Base-by-base conservation (phyloP, 2,113 vertebrate genomes). In the Bubo bubo region DNA sequence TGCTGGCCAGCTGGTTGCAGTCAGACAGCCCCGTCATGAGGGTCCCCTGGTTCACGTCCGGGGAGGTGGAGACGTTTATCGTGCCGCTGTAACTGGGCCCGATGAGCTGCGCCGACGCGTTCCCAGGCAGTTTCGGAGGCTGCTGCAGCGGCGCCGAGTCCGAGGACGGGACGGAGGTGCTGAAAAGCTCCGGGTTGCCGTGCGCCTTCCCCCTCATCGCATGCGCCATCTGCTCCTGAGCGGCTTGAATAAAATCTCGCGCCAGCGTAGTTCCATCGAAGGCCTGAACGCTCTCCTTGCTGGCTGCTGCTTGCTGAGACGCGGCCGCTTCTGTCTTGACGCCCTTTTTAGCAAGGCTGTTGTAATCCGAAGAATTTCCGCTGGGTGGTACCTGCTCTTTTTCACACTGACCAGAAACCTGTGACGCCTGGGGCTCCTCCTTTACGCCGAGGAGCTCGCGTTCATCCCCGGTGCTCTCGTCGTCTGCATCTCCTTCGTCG, bases 21-120 rank as follows among this genome's bases (percentile, higher is more conserved):
- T 98, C 95, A 0, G 98, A 87, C 21, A 97, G 90, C 56, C 98
- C 98, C 0, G 49, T 17, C 55, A 98, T 56, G 1, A 98, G 92
- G 9, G 98, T 86, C 86, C 87, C 97, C 41, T 97, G 98, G 94
- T 97, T 98, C 80, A 98, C 92, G 18, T 98, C 97, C 3, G 98
- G 97, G 60, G 99, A 98, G 82, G 99, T 98, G 87, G 99, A 99
- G 97, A 99, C 98, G 53, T 99, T 99, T 90, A 99, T 99, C 4
- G 98, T 99, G 96, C 99, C 99, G 30, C 99, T 98, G 82, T 99
- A 99, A 90, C 98, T 98, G 19, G 98, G 92, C 47, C 98, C 98
- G 3, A 98, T 72, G 6, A 98, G 97, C 95, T 96, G 98, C 0
- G 97, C 24, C 16, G 98, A 97, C 45, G 98, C 96, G 37, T 92